Evolutionary conservation across 2,888 invertebrate genomes (phyloP).

Genomic region (Scaptomyza polygonia): DNA sequence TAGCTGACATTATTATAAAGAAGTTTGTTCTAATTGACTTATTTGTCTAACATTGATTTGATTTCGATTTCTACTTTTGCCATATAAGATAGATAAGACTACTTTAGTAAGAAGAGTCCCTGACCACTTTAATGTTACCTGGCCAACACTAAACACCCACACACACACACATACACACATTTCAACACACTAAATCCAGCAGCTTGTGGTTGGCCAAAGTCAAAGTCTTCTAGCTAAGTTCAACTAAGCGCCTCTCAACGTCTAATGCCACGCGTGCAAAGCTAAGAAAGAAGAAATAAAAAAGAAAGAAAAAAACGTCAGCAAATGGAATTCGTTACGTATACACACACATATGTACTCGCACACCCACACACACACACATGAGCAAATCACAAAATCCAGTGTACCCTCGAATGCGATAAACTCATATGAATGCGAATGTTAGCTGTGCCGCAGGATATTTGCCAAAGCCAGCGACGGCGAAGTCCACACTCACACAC

Average conservation of each 20-base stretch:
- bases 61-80: background rate
- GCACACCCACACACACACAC: conserved; percentile 6
- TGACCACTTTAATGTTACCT: conserved; percentile 44
- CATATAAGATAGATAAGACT: conserved; percentile 19
- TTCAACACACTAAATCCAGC: background rate
- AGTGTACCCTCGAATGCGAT: conserved; percentile 56
- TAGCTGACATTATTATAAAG: background rate
- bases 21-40: background rate
- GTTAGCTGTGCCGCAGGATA: conserved; percentile 62
- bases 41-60: background rate
- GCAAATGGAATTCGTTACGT: conserved; percentile 16
- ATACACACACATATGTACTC: background rate
- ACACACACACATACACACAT: background rate
- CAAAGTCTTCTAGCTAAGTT: conserved; percentile 61
- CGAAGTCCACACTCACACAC: conserved; percentile 29
- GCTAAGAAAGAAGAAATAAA: conserved; percentile 1
- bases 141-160: conserved; percentile 11
- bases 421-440: conserved; percentile 72
- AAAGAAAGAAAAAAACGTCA: conserved; percentile 7
- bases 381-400: conserved; percentile 75
- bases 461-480: conserved; percentile 63
- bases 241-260: conserved; percentile 45
- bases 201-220: conserved; percentile 29
- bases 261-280: conserved; percentile 21
- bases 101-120: conserved; percentile 10